Evolutionary conservation across 2,113 vertebrate genomes (phyloP).

Genomic region (Halichoerus grypus): DNA sequence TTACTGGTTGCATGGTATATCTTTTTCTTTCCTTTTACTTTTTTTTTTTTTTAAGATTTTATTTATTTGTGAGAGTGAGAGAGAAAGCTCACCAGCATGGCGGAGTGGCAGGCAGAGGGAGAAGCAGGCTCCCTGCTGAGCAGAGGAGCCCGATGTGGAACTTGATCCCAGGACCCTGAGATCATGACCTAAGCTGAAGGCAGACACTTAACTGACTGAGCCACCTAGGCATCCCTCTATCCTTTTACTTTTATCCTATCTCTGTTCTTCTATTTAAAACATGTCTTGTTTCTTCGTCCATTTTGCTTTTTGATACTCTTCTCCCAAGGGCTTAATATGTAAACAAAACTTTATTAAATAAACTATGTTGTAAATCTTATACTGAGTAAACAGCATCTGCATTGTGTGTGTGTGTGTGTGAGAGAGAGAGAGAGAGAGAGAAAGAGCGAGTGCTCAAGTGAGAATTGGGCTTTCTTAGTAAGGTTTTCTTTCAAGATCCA

Average conservation of each 20-base stretch:
- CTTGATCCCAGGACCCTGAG: too few relatives aligned
- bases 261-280: neutral
- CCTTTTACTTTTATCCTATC: neutral
- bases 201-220: too few relatives aligned
- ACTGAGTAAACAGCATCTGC: neutral
- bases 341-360: slow-evolving; percentile 52
- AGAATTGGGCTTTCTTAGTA: neutral
- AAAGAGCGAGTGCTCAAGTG: too few relatives aligned
- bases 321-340: slow-evolving; percentile 49
- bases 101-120: too few relatives aligned
- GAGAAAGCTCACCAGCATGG: too few relatives aligned
- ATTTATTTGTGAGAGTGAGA: too few relatives aligned
- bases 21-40: neutral
- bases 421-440: too few relatives aligned
- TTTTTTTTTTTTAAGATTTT: too few relatives aligned
- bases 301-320: slow-evolving; percentile 44
- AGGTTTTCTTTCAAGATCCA: neutral
- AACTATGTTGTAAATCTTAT: neutral
- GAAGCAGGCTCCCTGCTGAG: too few relatives aligned
- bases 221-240: neutral
- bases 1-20: neutral
- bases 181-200: too few relatives aligned
- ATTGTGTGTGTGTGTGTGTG: neutral
- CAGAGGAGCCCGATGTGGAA: too few relatives aligned
- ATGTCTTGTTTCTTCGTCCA: neutral